Conservation (phyloP, 1,140 invertebrate genomes). For the Lucilia sericata region DNA sequence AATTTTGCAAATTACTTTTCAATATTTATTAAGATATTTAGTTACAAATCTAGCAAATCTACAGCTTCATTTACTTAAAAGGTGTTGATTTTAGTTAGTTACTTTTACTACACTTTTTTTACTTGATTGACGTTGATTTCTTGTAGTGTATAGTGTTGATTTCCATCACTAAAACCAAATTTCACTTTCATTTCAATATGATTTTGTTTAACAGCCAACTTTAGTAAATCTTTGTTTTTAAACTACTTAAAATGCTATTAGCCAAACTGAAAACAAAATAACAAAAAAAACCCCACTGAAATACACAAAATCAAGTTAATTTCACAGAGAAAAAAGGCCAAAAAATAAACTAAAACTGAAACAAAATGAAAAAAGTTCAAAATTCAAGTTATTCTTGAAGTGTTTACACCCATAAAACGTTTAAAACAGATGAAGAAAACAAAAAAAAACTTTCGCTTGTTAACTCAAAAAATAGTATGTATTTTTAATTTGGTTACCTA, state of each 20-base stretch:
- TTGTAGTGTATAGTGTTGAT: background rate
- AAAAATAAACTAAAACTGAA: too few relatives aligned
- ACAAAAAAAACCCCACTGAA: background rate
- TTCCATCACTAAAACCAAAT: background rate
- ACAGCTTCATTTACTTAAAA: background rate
- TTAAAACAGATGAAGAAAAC: background rate
- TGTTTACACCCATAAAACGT: constrained; percentile 3
- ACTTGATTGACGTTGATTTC: too few relatives aligned
- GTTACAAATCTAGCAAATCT: background rate
- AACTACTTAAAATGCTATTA: constrained; percentile 14
- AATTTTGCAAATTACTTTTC: background rate
- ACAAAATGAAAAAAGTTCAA: background rate
- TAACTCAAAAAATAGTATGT: background rate
- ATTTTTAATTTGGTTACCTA: too few relatives aligned
- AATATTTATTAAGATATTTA: background rate
- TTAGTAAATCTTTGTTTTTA: background rate
- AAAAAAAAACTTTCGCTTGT: background rate
- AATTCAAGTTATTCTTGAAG: constrained; percentile 24
- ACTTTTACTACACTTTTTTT: too few relatives aligned
- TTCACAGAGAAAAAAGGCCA: background rate
- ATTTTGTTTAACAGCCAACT: background rate
- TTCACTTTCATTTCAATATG: constrained; percentile 24
- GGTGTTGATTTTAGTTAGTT: too few relatives aligned
- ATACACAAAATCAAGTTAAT: background rate
- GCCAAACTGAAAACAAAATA: background rate